A percentile compares a stretch with the other conserved stretches of the same genome.
Conservation (phyloP, 2,888 invertebrate genomes). For the Bhutanitis thaidina region DNA sequence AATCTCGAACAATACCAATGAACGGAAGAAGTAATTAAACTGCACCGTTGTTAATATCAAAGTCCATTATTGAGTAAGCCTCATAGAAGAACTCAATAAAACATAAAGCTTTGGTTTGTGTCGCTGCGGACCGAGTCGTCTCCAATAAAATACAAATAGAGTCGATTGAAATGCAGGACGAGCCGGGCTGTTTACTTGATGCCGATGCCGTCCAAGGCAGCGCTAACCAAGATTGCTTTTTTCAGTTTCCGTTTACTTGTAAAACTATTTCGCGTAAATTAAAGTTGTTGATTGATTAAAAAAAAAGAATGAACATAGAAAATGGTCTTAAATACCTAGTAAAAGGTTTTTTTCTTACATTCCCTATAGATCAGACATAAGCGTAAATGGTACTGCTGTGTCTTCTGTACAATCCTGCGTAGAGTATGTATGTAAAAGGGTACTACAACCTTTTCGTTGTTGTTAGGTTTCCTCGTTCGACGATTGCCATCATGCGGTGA, state of each 20-base stretch:
- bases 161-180: slow-evolving; percentile 74
- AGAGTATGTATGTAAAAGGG: too few relatives aligned
- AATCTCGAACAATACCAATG: slow-evolving; percentile 4
- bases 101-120: slow-evolving; percentile 56
- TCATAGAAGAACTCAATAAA: slow-evolving; percentile 67
- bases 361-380: too few relatives aligned
- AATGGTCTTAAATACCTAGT: too few relatives aligned
- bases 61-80: slow-evolving; percentile 45
- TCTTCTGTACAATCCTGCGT: too few relatives aligned
- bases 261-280: slow-evolving; percentile 61
- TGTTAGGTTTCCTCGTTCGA: too few relatives aligned
- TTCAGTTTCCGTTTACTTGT: slow-evolving; percentile 63
- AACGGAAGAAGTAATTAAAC: slow-evolving; percentile 42
- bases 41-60: slow-evolving; percentile 44
- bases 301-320: slow-evolving; percentile 1
- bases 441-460: too few relatives aligned
- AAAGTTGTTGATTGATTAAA: slow-evolving; percentile 35
- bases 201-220: slow-evolving; percentile 51
- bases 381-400: too few relatives aligned
- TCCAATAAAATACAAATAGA: slow-evolving; percentile 75
- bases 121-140: slow-evolving; percentile 47
- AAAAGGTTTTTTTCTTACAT: too few relatives aligned
- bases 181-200: slow-evolving; percentile 65
- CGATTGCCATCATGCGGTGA: too few relatives aligned
- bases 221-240: slow-evolving; percentile 73